Conservation (phyloP, 1,140 invertebrate species). For the Ladona fulva region DNA sequence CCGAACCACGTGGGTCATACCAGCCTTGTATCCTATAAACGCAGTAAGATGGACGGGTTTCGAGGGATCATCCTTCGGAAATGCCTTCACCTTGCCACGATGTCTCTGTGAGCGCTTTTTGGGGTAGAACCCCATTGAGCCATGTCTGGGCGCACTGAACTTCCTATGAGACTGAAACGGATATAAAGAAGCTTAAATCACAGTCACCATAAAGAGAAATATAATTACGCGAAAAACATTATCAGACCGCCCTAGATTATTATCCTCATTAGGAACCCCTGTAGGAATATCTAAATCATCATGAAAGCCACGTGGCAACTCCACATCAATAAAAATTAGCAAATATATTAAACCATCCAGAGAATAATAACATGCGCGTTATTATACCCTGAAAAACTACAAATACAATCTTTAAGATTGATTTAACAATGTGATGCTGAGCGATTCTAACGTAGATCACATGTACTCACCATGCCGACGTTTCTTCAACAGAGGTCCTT, state of each 20-base stretch:
- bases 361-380: too few species aligned
- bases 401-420: too few species aligned
- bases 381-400: too few species aligned
- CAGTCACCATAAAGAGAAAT: background rate
- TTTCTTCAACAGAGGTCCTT: too few species aligned
- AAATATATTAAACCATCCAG: too few species aligned
- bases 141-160: conserved; percentile 98
- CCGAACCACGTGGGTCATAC: conserved; percentile 98
- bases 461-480: too few species aligned
- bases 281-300: conserved; percentile 2
- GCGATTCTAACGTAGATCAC: too few species aligned
- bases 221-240: background rate
- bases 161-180: conserved; percentile 94
- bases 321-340: background rate
- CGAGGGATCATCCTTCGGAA: conserved; percentile 95
- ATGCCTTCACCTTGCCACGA: conserved; percentile 98
- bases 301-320: background rate
- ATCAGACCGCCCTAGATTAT: background rate
- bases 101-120: conserved; percentile 93
- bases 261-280: background rate
- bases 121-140: conserved; percentile 98
- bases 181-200: conserved; percentile 29
- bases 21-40: conserved; percentile 97
- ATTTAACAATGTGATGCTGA: too few species aligned
- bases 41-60: conserved; percentile 98